These are phyloP conservation scores for Caenorhabditis wallacei DNA, from an alignment of 2,888 invertebrate genomes.

Conservation along the genomic window DNA sequence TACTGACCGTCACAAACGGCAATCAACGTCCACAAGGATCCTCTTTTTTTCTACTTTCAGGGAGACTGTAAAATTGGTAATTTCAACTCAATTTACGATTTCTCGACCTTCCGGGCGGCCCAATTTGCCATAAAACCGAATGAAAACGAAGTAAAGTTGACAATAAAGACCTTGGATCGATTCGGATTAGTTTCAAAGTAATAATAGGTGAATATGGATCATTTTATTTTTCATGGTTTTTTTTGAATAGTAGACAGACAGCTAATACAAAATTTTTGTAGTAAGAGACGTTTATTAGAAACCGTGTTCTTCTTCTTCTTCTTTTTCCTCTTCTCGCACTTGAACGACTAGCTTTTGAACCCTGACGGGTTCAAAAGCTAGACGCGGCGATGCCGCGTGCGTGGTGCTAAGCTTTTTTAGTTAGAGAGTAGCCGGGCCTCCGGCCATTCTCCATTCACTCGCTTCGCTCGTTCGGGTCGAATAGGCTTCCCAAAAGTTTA, in stretches of 20 bases:
- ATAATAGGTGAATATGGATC: neutral
- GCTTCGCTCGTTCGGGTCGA: too few species aligned
- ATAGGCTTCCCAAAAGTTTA: too few species aligned
- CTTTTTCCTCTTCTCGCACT: constrained; percentile 46
- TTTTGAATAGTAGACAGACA: neutral
- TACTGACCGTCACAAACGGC: constrained; percentile 20
- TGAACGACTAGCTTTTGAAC: too few species aligned
- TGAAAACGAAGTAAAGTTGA: neutral
- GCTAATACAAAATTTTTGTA: neutral
- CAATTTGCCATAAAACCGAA: constrained; percentile 34
- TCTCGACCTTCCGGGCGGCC: constrained; percentile 49
- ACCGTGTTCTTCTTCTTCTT: too few species aligned
- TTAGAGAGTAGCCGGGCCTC: too few species aligned
- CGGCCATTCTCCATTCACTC: too few species aligned
- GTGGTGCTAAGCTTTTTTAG: too few species aligned
- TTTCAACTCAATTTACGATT: constrained; percentile 54
- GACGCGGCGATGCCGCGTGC: too few species aligned
- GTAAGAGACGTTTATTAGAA: neutral
- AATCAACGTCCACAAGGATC: constrained; percentile 17
- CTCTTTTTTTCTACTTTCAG: constrained; percentile 27
- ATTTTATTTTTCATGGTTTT: neutral
- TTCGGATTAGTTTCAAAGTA: constrained; percentile 7
- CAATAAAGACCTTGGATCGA: constrained; percentile 37
- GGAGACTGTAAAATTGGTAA: constrained; percentile 49
- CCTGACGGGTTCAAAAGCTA: too few species aligned